Conservation (phyloP, 64 coral and sea anemone species). For the Orbicella faveolata region DNA sequence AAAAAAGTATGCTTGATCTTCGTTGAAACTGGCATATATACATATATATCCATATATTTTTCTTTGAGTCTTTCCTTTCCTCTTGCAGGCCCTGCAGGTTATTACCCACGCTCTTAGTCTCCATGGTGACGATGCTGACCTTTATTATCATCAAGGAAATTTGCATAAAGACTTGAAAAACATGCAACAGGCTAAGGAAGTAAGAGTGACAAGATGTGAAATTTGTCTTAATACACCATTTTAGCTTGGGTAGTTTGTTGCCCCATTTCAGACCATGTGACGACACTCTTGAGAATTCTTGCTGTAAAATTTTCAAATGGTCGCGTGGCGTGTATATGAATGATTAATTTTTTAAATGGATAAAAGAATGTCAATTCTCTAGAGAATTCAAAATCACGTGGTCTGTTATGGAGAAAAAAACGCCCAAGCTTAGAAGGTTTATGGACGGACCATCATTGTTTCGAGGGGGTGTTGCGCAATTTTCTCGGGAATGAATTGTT, state of each 20-base stretch:
- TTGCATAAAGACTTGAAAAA: conserved; percentile 64
- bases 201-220: background rate
- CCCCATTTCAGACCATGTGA: background rate
- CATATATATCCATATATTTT: background rate
- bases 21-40: background rate
- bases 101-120: conserved; percentile 37
- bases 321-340: too few relatives aligned
- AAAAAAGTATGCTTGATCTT: too few relatives aligned
- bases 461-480: too few relatives aligned
- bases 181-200: conserved; percentile 78
- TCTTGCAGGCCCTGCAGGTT: conserved; percentile 34
- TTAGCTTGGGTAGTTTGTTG: background rate
- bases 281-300: too few relatives aligned
- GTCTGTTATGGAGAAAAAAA: too few relatives aligned
- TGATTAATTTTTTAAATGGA: too few relatives aligned
- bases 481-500: too few relatives aligned
- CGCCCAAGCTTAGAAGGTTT: too few relatives aligned
- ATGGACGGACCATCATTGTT: too few relatives aligned
- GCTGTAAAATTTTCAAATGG: too few relatives aligned
- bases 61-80: background rate
- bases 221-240: background rate
- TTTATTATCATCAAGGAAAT: conserved; percentile 74
- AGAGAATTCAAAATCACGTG: too few relatives aligned
- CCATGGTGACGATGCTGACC: conserved; percentile 27
- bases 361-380: too few relatives aligned